Percentiles rank a stretch among this genome's conserved stretches.
Conservation (phyloP, 2,797 vertebrate species). For the Myioborus miniatus region DNA sequence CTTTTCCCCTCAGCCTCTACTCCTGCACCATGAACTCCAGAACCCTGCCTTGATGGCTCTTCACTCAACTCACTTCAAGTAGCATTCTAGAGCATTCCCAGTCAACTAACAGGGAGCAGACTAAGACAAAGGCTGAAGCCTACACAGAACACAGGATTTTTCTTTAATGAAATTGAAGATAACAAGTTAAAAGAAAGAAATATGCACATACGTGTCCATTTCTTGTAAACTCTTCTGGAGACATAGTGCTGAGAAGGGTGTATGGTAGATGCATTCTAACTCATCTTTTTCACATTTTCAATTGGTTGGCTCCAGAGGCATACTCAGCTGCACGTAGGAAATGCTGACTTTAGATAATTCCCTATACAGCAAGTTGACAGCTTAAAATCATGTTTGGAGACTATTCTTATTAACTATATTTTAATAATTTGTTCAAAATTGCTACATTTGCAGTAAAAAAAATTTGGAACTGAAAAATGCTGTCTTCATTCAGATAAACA, state of each 20-base stretch:
- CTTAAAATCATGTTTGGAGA: background rate
- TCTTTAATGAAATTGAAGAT: background rate
- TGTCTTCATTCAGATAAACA: background rate
- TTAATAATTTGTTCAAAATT: background rate
- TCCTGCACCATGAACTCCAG: background rate
- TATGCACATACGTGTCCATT: background rate
- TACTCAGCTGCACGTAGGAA: background rate
- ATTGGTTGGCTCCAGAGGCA: rapidly evolving
- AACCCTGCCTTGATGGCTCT: background rate
- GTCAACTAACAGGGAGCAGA: background rate
- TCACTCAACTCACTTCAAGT: background rate
- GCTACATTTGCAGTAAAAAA: background rate
- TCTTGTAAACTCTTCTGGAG: background rate
- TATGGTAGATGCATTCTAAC: background rate
- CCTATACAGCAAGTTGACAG: background rate
- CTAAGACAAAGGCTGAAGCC: background rate
- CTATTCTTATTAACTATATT: background rate
- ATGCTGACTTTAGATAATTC: background rate
- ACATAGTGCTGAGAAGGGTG: background rate
- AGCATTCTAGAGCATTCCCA: background rate
- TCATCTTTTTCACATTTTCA: background rate
- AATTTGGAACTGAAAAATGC: background rate
- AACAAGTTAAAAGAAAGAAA: background rate
- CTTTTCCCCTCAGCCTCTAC: background rate
- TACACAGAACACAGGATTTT: background rate